A percentile compares a stretch with the other conserved stretches of the same genome.
Conservation (phyloP, 2,797 vertebrate genomes). For the Chiloscyllium punctatum region DNA sequence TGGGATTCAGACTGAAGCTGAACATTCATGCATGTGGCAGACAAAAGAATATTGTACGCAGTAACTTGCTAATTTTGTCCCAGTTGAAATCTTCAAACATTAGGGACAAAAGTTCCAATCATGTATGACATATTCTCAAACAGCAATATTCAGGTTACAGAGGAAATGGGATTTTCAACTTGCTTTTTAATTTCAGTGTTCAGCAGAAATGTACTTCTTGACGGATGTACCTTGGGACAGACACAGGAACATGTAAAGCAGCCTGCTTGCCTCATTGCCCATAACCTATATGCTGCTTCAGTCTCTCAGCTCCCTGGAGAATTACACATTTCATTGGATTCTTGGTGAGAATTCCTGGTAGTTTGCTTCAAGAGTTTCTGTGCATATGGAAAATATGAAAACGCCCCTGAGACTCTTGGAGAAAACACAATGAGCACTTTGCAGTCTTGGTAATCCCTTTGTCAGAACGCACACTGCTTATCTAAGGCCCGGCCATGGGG, state of each 20-base stretch:
- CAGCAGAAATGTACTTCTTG: background rate
- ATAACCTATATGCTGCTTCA: background rate
- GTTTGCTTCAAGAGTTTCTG: background rate
- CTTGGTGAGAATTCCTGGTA: background rate
- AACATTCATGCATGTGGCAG: background rate
- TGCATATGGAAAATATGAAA: background rate
- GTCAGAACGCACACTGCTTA: background rate
- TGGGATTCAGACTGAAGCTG: background rate
- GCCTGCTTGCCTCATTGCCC: background rate
- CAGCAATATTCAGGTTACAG: background rate
- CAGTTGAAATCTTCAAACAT: constrained; percentile 23
- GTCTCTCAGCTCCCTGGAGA: background rate
- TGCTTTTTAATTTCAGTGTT: background rate
- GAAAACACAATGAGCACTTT: background rate
- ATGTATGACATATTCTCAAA: constrained; percentile 8
- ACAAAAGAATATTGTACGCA: background rate
- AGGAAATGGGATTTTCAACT: constrained; percentile 18
- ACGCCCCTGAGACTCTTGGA: background rate
- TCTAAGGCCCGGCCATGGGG: background rate
- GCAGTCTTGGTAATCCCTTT: background rate
- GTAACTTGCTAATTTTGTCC: constrained; percentile 8
- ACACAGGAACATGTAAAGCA: background rate
- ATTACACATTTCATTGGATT: background rate
- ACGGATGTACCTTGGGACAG: background rate
- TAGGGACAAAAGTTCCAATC: background rate